Conservation (phyloP, 2,888 invertebrate species). For the Daptonema setosum region DNA sequence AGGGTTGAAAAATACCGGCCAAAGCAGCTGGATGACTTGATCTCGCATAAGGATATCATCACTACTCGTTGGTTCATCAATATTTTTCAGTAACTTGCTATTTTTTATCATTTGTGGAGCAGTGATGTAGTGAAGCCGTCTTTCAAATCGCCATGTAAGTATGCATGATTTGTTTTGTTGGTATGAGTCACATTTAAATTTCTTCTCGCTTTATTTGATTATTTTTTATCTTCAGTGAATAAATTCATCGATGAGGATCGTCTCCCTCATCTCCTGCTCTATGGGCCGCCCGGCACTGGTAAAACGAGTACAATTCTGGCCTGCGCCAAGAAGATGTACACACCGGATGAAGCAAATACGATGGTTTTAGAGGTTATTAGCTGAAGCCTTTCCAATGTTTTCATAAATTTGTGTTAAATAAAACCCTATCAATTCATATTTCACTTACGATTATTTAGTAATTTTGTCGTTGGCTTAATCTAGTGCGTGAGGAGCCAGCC, state of each 20-base stretch:
- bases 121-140: neutral
- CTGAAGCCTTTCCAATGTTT: neutral
- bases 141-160: neutral
- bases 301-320: constrained; percentile 94
- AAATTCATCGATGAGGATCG: constrained; percentile 61
- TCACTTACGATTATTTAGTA: no score
- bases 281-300: constrained; percentile 93
- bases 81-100: neutral
- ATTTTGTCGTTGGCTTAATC: no score
- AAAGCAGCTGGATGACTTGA: constrained; percentile 62
- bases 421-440: no score
- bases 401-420: neutral
- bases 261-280: constrained; percentile 80
- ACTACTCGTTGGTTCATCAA: constrained; percentile 55
- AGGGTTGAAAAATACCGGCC: constrained; percentile 98
- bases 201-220: neutral
- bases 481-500: no score
- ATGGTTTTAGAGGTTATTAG: constrained; percentile 48
- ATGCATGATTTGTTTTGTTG: no score
- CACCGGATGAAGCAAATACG: constrained; percentile 65
- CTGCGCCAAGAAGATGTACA: constrained; percentile 72
- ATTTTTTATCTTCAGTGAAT: constrained; percentile 24
- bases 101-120: neutral
- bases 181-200: no score
- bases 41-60: constrained; percentile 89